Evolutionary conservation across 2,888 invertebrate genomes (phyloP), one percentile per base, ranked within the genome.

Genomic region (Sinopyrophorus schimmeli): DNA sequence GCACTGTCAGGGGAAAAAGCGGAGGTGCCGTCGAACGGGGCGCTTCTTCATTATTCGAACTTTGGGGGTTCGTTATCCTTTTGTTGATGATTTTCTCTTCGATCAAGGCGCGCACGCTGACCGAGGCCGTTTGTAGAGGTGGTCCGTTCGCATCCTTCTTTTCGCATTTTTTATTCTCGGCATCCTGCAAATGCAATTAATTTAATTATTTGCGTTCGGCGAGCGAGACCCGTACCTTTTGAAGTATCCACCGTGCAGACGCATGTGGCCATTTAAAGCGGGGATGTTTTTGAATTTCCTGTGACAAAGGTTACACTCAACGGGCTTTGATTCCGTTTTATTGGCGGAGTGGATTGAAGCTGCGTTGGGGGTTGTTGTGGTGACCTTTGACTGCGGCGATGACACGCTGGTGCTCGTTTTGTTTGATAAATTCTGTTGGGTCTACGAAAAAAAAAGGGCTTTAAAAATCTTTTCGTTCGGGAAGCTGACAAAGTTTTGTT

Each of bases 211-310:
- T 16, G n/a, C 5, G 5, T 31, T 15, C 6, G 18, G 9, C 17
- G 3, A 6, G 5, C n/a, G n/a, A n/a, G n/a, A n/a, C n/a, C n/a
- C n/a, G n/a, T n/a, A n/a, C n/a, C n/a, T n/a, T n/a, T 96, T 96
- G 69, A 94, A 92, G 74, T 95, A 97, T 44, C 97, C 96, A 28
- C 97, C 97, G 73, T 98, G 97, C 55, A 97, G 80, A 65, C 97
- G 81, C 97, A 97, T 97, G 71, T 97, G 97, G 5, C 97, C 97
- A 74, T 98, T 98, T 44, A 98, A 83, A 16, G 97, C 97, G 12
- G 96, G 95, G 73, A 95, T 90, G 74, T 96, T 97, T 77, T 97
- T 97, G 77, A 97, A 98, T 72, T 92, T 89, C 62, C 95, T 83
- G 74, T 93, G 91, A 72, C 97, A 98, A 51, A 96, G 80, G 74